These are phyloP conservation scores for Pachypsylla venusta DNA, from an alignment of 1,140 invertebrate species.

Conservation along the genomic window DNA sequence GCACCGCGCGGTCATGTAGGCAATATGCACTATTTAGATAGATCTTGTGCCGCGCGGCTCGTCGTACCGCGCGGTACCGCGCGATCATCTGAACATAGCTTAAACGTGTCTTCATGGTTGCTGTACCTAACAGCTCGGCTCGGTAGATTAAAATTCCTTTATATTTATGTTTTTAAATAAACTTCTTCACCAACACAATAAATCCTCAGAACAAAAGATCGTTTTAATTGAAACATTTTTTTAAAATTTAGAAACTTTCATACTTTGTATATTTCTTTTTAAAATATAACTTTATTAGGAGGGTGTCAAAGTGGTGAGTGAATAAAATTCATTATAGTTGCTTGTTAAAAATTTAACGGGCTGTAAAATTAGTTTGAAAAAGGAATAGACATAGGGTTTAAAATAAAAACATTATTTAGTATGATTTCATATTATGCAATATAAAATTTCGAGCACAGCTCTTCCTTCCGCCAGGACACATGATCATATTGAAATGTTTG, in stretches of 20 bases:
- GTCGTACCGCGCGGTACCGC: too few species aligned
- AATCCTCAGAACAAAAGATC: background rate
- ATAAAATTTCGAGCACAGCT: background rate
- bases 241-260: too few species aligned
- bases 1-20: too few species aligned
- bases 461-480: background rate
- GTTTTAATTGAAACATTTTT: too few species aligned
- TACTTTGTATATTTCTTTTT: too few species aligned
- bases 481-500: too few species aligned
- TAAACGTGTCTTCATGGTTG: too few species aligned
- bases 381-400: background rate
- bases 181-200: background rate
- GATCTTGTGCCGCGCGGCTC: too few species aligned
- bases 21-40: too few species aligned
- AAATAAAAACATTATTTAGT: background rate
- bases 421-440: background rate
- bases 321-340: background rate
- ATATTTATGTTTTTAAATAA: background rate
- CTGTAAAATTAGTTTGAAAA: background rate
- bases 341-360: background rate
- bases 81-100: too few species aligned
- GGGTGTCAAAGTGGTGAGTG: background rate
- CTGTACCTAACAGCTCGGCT: too few species aligned
- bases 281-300: background rate
- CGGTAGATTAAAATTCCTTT: background rate